Conservation (phyloP, 2,113 vertebrate species). For the Pogona vitticeps region DNA sequence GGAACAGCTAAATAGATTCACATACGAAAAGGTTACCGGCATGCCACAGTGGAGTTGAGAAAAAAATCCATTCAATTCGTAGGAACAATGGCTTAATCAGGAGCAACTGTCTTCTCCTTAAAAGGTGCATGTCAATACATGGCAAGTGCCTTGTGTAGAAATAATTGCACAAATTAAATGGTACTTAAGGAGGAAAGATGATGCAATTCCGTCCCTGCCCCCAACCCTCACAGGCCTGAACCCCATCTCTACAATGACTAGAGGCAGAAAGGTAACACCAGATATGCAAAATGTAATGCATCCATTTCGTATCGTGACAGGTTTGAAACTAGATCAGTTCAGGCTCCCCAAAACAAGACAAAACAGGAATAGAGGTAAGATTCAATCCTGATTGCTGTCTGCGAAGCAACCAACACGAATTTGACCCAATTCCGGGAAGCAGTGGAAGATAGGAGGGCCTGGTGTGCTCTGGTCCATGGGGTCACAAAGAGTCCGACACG, state of each 20-base stretch:
- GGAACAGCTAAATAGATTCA: slow-evolving; percentile 6
- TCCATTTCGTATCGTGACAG: not conserved
- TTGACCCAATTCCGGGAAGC: too few species aligned
- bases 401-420: too few species aligned
- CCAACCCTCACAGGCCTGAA: not conserved
- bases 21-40: not conserved
- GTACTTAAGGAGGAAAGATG: slow-evolving; percentile 4
- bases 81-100: slow-evolving; percentile 13
- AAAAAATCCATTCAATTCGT: not conserved
- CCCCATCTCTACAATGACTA: slow-evolving; percentile 7
- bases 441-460: too few species aligned
- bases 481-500: too few species aligned
- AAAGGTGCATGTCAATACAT: slow-evolving; percentile 8
- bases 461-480: too few species aligned
- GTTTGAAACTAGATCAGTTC: slow-evolving; percentile 6
- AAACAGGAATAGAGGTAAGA: not conserved
- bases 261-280: slow-evolving; percentile 4
- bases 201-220: not conserved
- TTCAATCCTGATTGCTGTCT: too few species aligned
- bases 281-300: slow-evolving; percentile 10
- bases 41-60: not conserved
- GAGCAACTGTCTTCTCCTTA: slow-evolving; percentile 8
- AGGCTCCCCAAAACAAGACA: not conserved
- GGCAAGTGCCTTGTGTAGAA: not conserved
- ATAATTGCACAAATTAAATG: slow-evolving; percentile 19